Conservation (phyloP, 35 echinoderm and acorn worm species). For the Heliocidaris tuberculata region DNA sequence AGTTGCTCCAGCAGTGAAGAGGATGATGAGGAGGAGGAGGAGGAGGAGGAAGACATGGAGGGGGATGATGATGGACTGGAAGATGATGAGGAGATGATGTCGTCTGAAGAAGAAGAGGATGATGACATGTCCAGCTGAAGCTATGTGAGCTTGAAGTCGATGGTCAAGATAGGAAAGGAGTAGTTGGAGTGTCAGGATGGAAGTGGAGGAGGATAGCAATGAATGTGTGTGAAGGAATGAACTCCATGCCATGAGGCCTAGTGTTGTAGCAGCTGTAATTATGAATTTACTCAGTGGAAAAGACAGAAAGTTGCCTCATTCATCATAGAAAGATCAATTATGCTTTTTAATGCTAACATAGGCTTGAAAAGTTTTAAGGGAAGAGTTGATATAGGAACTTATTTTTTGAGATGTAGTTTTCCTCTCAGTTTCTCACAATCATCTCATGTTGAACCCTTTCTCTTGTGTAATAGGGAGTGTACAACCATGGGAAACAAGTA, state of each 20-base stretch:
- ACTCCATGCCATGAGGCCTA: background rate
- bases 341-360: background rate
- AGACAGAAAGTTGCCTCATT: background rate
- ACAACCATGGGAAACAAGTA: background rate
- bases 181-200: background rate
- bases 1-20: conserved; percentile 53
- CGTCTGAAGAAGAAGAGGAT: conserved; percentile 39
- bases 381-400: background rate
- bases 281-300: background rate
- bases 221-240: background rate
- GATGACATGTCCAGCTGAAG: conserved; percentile 33
- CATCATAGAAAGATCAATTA: too few species aligned
- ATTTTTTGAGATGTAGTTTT: background rate
- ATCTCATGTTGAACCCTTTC: background rate
- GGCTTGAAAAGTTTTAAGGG: background rate
- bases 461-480: background rate
- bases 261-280: background rate
- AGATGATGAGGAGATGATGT: conserved; percentile 51
- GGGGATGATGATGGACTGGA: conserved; percentile 45
- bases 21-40: conserved; percentile 60
- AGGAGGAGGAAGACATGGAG: conserved; percentile 41
- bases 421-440: background rate
- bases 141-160: background rate
- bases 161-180: background rate
- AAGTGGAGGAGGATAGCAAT: background rate